These are phyloP conservation scores for Patella vulgata DNA, from an alignment of 1,140 invertebrate species.

Conservation along the genomic window DNA sequence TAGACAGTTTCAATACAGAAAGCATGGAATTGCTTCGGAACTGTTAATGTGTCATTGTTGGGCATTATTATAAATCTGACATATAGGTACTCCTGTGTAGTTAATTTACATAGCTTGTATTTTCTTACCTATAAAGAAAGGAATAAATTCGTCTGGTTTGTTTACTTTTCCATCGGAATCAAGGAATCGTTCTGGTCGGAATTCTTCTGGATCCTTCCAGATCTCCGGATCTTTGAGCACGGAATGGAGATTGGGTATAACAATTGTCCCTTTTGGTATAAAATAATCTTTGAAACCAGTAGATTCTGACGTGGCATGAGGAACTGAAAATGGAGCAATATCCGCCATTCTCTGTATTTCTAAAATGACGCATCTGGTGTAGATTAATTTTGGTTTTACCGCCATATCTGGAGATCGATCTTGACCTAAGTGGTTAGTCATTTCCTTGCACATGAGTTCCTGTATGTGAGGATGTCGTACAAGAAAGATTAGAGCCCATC, in stretches of 20 bases:
- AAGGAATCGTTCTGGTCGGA: constrained; percentile 74
- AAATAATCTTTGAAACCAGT: constrained; percentile 46
- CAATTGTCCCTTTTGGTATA: constrained; percentile 53
- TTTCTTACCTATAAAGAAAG: constrained; percentile 39
- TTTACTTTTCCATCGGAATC: constrained; percentile 27
- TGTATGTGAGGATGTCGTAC: constrained; percentile 79
- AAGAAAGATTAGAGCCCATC: constrained; percentile 89
- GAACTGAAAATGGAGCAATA: constrained; percentile 58
- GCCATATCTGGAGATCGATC: constrained; percentile 4
- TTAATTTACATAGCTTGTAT: no score
- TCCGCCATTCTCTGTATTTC: constrained; percentile 37
- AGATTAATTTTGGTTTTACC: constrained; percentile 28
- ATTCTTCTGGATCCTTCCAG: constrained; percentile 77
- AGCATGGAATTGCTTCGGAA: no score
- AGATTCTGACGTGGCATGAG: constrained; percentile 50
- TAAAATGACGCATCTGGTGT: constrained; percentile 28
- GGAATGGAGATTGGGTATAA: constrained; percentile 55
- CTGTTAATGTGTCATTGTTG: no score
- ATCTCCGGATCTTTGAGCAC: constrained; percentile 50
- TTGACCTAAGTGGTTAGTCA: constrained; percentile 70
- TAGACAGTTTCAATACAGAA: no score
- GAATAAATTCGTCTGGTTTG: constrained; percentile 28
- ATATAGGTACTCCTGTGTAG: no score
- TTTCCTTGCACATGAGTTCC: constrained; percentile 82
- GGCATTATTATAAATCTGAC: no score